Evolutionary conservation across 2,113 vertebrate species (phyloP).

Genomic region (Malurus alboscapulatus): DNA sequence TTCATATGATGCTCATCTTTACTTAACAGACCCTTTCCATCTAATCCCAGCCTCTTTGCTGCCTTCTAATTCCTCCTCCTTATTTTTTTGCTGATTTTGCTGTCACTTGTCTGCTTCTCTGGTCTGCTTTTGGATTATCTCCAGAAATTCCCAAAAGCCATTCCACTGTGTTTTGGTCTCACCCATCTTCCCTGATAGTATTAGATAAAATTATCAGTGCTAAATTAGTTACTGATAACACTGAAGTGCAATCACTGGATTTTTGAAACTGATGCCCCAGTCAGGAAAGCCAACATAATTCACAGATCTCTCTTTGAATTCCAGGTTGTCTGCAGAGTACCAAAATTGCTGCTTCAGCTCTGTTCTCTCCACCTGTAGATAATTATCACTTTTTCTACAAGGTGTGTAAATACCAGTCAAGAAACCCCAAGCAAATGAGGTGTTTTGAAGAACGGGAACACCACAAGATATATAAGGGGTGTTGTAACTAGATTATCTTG

Average conservation of each 20-base stretch:
- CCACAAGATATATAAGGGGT: background rate
- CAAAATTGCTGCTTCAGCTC: background rate
- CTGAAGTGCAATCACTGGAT: background rate
- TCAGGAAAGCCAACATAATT: background rate
- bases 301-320: background rate
- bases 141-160: background rate
- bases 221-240: constrained; percentile 1
- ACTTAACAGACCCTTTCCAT: background rate
- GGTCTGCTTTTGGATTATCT: background rate
- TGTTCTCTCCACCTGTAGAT: background rate
- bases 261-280: background rate
- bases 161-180: background rate
- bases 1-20: background rate
- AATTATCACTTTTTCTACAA: background rate
- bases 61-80: background rate
- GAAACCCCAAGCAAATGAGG: background rate
- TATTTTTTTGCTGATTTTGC: background rate
- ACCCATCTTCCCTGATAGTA: background rate
- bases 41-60: background rate
- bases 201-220: background rate
- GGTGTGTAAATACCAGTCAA: background rate
- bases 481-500: background rate
- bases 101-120: background rate
- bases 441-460: background rate
- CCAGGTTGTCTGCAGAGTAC: background rate